Conservation (phyloP, 2,888 invertebrate genomes). For the Caenorhabditis sp. region DNA sequence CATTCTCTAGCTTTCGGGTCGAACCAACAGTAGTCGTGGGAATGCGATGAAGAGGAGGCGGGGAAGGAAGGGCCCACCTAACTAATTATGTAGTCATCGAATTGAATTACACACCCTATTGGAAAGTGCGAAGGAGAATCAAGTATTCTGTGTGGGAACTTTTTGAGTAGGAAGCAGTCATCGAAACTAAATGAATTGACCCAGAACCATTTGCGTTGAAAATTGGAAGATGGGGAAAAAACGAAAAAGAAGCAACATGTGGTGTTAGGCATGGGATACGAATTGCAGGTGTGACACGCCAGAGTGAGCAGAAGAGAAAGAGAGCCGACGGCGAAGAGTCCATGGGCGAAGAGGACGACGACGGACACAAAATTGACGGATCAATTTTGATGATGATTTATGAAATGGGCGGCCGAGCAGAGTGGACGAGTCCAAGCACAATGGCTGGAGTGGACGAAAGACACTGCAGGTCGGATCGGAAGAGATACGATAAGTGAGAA, state of each 20-base stretch:
- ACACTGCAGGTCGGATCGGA: slow-evolving; percentile 5
- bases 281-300: slow-evolving; percentile 46
- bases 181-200: neutral
- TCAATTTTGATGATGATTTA: slow-evolving; percentile 51
- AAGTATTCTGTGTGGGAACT: slow-evolving; percentile 23
- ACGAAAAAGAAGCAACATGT: slow-evolving; percentile 46
- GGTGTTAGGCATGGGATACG: slow-evolving; percentile 42
- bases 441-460: neutral
- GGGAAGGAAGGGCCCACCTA: slow-evolving; percentile 3
- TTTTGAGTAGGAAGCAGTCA: neutral
- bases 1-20: slow-evolving; percentile 29
- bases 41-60: slow-evolving; percentile 2
- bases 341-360: slow-evolving; percentile 19
- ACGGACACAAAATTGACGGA: slow-evolving; percentile 34
- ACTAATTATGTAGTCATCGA: slow-evolving; percentile 43
- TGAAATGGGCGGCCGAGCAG: slow-evolving; percentile 39
- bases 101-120: slow-evolving; percentile 33
- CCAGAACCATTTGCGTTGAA: neutral
- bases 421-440: neutral
- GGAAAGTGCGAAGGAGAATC: slow-evolving; percentile 15
- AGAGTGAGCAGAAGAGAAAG: slow-evolving; percentile 28
- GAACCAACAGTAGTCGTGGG: slow-evolving; percentile 36
- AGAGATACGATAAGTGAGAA: neutral
- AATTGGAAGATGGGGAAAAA: slow-evolving; percentile 14
- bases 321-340: slow-evolving; percentile 23